phyloP scores from a whole-genome alignment of 2,113 vertebrate species.

The Cardinalis cardinalis region DNA sequence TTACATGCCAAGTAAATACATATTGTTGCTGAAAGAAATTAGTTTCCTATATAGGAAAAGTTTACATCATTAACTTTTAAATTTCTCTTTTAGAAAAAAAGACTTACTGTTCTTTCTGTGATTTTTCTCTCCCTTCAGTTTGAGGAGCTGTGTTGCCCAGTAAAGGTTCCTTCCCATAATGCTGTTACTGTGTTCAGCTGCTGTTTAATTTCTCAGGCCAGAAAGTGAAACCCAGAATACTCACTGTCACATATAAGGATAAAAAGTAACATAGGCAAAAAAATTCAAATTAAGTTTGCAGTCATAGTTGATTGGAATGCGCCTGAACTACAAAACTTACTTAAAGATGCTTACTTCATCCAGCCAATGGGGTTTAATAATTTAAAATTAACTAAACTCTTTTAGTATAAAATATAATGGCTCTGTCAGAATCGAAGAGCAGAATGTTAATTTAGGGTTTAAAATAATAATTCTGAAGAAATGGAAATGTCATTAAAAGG shows the following conservation, averaged over 20 bases:
- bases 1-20: not conserved
- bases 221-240: not conserved
- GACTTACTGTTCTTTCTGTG: not conserved
- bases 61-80: not conserved
- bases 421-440: constrained; percentile 59
- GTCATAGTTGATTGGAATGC: not conserved
- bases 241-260: not conserved
- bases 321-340: not conserved
- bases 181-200: not conserved
- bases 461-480: constrained; percentile 74
- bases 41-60: not conserved
- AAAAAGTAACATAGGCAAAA: constrained; percentile 1
- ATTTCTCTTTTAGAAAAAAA: not conserved
- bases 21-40: not conserved
- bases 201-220: not conserved
- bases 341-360: constrained; percentile 29
- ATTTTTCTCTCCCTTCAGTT: not conserved
- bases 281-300: not conserved
- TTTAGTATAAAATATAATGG: constrained; percentile 69
- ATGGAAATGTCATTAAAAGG: constrained; percentile 66
- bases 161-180: not conserved
- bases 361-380: constrained; percentile 61
- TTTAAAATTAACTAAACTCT: constrained; percentile 73
- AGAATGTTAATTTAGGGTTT: constrained; percentile 71
- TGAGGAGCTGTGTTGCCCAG: not conserved